Base-by-base conservation (phyloP, 2,113 vertebrate species). In the Gymnogyps californianus region DNA sequence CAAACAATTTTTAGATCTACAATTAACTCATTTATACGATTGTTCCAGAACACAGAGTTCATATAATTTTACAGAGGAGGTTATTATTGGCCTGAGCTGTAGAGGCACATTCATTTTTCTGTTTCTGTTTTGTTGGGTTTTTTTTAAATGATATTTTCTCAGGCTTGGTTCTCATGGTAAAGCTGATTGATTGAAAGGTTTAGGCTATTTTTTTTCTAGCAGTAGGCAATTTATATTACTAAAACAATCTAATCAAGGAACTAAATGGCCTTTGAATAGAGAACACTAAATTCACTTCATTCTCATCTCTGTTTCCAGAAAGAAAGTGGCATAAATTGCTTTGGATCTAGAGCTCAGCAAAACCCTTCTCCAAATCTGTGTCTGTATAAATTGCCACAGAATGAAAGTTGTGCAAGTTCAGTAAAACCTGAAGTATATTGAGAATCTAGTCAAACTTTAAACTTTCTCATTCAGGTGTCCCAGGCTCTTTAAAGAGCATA, bases 151-250 rank as follows among this genome's bases (percentile, higher is more conserved):
- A 61, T 44, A 75, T 79, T 83, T 83, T 90, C 59, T 70, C 10
- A 49, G 22, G 11, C 78, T 95, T 59, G 57, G 10, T 55, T 64
- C 31, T 95, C 47, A 40, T 91, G 25, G 54, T 74, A 87, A 96
- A 87, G 12, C 49, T 95, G 66, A 87, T 91, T 89, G 88, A 93
- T 91, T 89, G 88, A 93, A 95, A 95, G 97, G 40, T 67, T 84
- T 18, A 79, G 57, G 46, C 7, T 93, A 6, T 89, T 83, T 40
- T 91, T 87, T 81, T 84, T 18, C 20, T 44, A 90, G 54, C 38
- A 86, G 54, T 24, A 96, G 70, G 42, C 55, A 96, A 92, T 95
- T 96, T 97, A 51, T 95, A 89, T 87, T 92, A 80, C 77, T 77
- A 93, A 95, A 96, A 93, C 55, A 93, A 94, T 89, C 69, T 77